These are phyloP conservation scores for Anorthoa munda DNA, from an alignment of 2,888 invertebrate species.

Conservation along the genomic window DNA sequence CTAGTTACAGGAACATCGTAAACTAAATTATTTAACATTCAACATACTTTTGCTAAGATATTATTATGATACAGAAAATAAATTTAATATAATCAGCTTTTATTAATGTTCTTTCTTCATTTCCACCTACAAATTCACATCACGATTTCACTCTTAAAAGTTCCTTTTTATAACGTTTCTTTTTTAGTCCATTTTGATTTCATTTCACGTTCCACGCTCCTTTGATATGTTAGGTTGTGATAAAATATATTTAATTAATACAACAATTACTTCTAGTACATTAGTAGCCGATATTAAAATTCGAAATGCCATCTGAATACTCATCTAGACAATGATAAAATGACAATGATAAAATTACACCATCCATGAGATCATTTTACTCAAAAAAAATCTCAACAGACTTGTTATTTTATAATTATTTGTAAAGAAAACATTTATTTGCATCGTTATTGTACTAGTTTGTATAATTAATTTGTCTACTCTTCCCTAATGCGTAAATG, in stretches of 20 bases:
- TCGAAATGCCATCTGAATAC: slow-evolving; percentile 45
- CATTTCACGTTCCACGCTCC: slow-evolving; percentile 33
- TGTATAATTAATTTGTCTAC: slow-evolving; percentile 67
- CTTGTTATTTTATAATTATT: slow-evolving; percentile 31
- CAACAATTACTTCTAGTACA: slow-evolving; percentile 60
- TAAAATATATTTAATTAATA: slow-evolving; percentile 57
- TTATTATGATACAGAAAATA: slow-evolving; percentile 59
- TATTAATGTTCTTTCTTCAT: slow-evolving; percentile 30
- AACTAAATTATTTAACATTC: slow-evolving; percentile 76
- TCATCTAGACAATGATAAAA: no score
- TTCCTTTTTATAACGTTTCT: slow-evolving; percentile 37
- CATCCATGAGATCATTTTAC: not conserved
- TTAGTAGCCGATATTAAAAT: slow-evolving; percentile 59
- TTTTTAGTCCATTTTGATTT: slow-evolving; percentile 31
- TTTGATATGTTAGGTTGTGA: slow-evolving; percentile 35
- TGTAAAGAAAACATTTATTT: slow-evolving; percentile 53
- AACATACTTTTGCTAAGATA: slow-evolving; percentile 68
- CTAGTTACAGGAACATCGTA: slow-evolving; percentile 83
- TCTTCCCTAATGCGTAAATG: slow-evolving; percentile 55
- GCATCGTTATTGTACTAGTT: slow-evolving; percentile 63
- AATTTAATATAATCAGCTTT: slow-evolving; percentile 39
- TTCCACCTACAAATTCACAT: slow-evolving; percentile 44
- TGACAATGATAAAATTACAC: slow-evolving; percentile 30
- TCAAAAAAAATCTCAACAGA: slow-evolving; percentile 2
- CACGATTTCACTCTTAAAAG: slow-evolving; percentile 50